phyloP scores from a whole-genome alignment of 2,888 invertebrate species.

The Ormyrus nitidulus region DNA sequence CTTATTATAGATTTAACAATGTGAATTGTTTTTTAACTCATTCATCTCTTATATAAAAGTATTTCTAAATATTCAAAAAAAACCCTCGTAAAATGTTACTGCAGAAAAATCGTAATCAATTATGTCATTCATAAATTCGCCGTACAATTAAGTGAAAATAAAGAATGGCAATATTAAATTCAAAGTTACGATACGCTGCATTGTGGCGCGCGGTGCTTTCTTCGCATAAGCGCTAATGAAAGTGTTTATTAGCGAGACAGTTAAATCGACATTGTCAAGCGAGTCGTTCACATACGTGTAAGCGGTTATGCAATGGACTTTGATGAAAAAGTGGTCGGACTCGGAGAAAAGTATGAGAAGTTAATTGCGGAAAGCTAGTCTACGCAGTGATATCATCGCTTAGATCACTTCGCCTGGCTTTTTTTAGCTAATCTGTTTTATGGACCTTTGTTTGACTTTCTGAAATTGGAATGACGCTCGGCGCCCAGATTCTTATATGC shows the following conservation, averaged over 20 bases:
- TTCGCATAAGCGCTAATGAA: conserved; percentile 50
- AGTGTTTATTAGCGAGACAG: conserved; percentile 60
- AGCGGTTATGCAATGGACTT: neutral
- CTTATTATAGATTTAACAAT: no score
- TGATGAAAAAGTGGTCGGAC: conserved; percentile 38
- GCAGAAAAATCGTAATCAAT: no score
- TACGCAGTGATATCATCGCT: conserved; percentile 22
- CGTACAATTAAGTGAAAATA: neutral
- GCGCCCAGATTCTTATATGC: neutral
- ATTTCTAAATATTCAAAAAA: no score
- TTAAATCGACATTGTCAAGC: conserved; percentile 58
- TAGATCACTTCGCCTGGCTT: conserved; percentile 4
- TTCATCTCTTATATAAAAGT: no score
- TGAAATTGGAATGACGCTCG: no score
- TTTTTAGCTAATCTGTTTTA: neutral
- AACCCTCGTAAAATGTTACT: no score
- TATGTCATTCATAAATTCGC: no score
- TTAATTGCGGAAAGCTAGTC: conserved; percentile 58
- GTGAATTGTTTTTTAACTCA: no score
- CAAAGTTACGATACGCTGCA: conserved; percentile 49
- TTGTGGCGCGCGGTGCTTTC: conserved; percentile 52
- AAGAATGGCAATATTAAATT: conserved; percentile 44
- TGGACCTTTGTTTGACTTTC: neutral
- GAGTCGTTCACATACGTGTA: conserved; percentile 56
- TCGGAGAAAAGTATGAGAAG: conserved; percentile 58